Evolutionary conservation across 2,888 invertebrate genomes (phyloP), one percentile per base, ranked within the genome.

Genomic region (Poecilus cupreus): DNA sequence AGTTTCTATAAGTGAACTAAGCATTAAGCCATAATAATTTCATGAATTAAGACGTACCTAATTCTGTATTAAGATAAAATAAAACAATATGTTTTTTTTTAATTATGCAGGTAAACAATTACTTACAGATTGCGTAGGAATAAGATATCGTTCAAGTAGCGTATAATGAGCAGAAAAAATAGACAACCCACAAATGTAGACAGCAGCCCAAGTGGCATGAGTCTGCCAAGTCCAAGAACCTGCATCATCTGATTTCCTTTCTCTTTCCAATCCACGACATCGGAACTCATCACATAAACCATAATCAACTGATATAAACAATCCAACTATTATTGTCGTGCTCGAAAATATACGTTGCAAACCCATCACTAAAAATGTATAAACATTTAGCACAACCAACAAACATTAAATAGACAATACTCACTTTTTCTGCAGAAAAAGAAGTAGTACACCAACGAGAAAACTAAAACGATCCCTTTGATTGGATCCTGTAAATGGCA

Each of bases 401-500:
- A 11, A 54, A 16, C 24, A 22, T 10, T 20, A 22, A 24, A 39
- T 8, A 72, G 20, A n/a, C 16, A 49, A 54, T 24, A 88, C 90
- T 90, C 88, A 92, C 92, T 89, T 88, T 91, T 92, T 84, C 90
- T 90, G 84, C 92, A 92, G 85, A 91, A 91, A 87, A 92, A 91
- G 88, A 92, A 92, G 85, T 92, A 92, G 86, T 91, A 91, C 11
- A 92, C 89, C 72, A 92, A 87, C 0, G 92, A 90, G 85, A 91
- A 92, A 8, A 92, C 91, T 74, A 92, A 86, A 3, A 91, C 89
- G 54, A 92, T 89, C 74, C 91, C 92, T 85, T 92, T 92, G 49
- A 92, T 90, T 0, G 93, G 92, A 86, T 92, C 92, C 85, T 92
- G 92, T 49, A 92, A 87, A 85, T 93, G 92, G 83, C 93, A 93